Base-by-base conservation (phyloP, 2,888 invertebrate genomes). In the Zygothrica quintamaculata region DNA sequence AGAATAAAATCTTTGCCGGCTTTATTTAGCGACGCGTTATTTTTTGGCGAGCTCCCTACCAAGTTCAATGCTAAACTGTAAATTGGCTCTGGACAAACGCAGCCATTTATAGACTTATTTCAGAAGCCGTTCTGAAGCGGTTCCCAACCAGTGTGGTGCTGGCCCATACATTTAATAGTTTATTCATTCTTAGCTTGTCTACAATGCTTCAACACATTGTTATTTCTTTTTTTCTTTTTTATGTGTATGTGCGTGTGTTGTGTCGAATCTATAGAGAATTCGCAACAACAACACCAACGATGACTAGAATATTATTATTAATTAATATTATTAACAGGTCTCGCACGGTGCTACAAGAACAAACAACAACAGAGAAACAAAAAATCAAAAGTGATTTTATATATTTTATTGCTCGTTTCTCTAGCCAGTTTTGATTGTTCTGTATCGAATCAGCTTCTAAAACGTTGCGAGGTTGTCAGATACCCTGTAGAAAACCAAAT, bases 21-120 rank as follows among this genome's bases (percentile, higher is more conserved):
- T 47, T 43, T 26, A 8, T n/a, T n/a, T 50, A 47, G 50, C 61
- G 55, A 29, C 48, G 52, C 61, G 65, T 50, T 48, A 46, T 44
- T 50, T 50, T 73, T 85, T 81, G 74, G 88, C 88, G 78, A 88
- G 77, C 88, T 86, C 87, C 78, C 82, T 79, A 79, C 85, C 89
- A 88, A 84, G 89, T 88, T 88, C 88, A 89, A 88, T 89, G 88
- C 68, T 88, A 88, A 89, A 89, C 89, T 89, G 89, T 88, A 79
- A 82, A 81, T 84, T 77, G 80, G 75, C 84, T 87, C 77, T 74
- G 78, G 88, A 85, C 71, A 73, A 71, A 80, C 89, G 73, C 87
- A 71, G 76, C 77, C 88, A 89, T 89, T 89, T 89, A 89, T 89
- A 89, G 85, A 75, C 77, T 88, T 85, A 22, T 82, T 79, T 72